Evolutionary conservation across 1,140 invertebrate species (phyloP).

Genomic region (Aphelenchoides besseyi): DNA sequence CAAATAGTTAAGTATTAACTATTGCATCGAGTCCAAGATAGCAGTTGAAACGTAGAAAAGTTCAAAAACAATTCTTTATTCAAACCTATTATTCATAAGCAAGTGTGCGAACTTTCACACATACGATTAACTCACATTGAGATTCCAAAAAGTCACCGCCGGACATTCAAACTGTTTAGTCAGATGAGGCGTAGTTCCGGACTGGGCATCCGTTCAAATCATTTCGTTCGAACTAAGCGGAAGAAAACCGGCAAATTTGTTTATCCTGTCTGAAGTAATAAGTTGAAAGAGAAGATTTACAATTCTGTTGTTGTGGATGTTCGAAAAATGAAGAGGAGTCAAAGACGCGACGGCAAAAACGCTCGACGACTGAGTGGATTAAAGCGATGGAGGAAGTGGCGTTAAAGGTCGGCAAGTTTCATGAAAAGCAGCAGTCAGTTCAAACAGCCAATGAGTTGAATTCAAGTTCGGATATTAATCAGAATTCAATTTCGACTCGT

Average conservation of each 20-base stretch:
- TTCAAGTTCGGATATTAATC: too few species aligned
- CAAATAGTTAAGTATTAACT: too few species aligned
- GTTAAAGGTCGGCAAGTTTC: neutral
- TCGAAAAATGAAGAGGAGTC: too few species aligned
- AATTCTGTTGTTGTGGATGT: neutral
- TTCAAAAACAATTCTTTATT: too few species aligned
- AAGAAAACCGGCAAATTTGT: too few species aligned
- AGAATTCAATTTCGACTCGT: too few species aligned
- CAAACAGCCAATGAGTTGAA: too few species aligned
- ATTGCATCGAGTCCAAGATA: too few species aligned
- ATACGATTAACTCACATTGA: neutral
- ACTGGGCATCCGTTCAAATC: neutral
- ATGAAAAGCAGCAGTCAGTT: neutral
- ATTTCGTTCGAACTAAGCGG: too few species aligned
- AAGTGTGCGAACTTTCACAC: neutral
- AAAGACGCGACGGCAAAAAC: neutral
- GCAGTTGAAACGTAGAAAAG: too few species aligned
- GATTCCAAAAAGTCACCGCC: neutral
- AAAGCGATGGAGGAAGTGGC: neutral
- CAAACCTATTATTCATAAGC: neutral
- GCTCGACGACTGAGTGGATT: neutral
- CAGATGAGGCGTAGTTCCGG: neutral
- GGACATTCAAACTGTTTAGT: conserved; percentile 4
- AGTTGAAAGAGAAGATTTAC: neutral
- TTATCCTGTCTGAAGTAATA: too few species aligned